These are phyloP conservation scores for Clarias gariepinus DNA, from an alignment of 2,113 vertebrate species.

Conservation along the genomic window DNA sequence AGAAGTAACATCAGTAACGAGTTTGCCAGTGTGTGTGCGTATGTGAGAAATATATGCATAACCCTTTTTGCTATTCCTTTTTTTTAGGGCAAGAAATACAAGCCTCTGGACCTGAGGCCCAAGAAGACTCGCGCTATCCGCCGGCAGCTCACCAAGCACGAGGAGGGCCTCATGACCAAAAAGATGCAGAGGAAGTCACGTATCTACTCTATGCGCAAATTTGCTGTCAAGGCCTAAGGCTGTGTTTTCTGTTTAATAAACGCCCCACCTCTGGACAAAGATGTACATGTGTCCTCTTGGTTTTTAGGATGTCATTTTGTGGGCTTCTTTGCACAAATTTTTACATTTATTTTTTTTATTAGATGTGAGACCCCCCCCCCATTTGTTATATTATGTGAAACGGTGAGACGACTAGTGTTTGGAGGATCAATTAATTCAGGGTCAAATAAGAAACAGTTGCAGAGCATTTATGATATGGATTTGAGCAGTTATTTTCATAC, in stretches of 20 bases:
- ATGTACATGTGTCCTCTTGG: background rate
- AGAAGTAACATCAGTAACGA: too few relatives aligned
- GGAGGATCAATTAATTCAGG: too few relatives aligned
- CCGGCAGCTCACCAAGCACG: slow-evolving; percentile 88
- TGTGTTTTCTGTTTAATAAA: slow-evolving; percentile 67
- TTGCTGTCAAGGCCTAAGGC: slow-evolving; percentile 90
- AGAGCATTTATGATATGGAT: too few relatives aligned
- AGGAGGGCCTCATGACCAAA: slow-evolving; percentile 89
- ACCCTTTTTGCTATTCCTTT: background rate
- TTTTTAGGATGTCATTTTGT: background rate
- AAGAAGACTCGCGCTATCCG: slow-evolving; percentile 97
- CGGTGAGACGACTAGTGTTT: too few relatives aligned
- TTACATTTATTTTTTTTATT: background rate
- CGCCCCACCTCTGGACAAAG: slow-evolving; percentile 26
- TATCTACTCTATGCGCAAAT: slow-evolving; percentile 88
- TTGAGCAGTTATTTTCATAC: too few relatives aligned
- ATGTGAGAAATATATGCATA: background rate
- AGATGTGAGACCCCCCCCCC: too few relatives aligned
- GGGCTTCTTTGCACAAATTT: background rate
- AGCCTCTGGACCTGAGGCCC: slow-evolving; percentile 93
- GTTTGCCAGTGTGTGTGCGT: background rate
- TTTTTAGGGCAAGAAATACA: slow-evolving; percentile 94
- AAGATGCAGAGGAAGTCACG: slow-evolving; percentile 93
- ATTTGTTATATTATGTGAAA: too few relatives aligned
- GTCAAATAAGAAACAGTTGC: too few relatives aligned